phyloP scores from a whole-genome alignment of 2,113 vertebrate species.

The Echinops telfairi region DNA sequence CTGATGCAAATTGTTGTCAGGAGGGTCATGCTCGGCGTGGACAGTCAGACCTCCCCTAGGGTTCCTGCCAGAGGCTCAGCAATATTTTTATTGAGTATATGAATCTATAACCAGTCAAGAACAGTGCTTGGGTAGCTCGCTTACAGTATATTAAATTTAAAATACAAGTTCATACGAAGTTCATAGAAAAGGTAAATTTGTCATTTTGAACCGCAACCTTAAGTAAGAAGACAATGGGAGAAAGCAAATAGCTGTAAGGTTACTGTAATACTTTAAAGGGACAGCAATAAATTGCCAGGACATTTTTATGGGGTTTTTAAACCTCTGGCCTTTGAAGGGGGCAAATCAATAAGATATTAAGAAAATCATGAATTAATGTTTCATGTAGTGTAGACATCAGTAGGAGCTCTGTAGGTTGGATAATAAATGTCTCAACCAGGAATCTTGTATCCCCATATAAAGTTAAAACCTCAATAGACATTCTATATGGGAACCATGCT shows the following conservation, averaged over 20 bases:
- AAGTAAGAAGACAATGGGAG: constrained; percentile 67
- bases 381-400: constrained; percentile 71
- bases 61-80: background rate
- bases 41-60: rapidly evolving
- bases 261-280: constrained; percentile 77
- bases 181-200: constrained; percentile 77
- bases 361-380: constrained; percentile 83
- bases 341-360: constrained; percentile 86
- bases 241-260: constrained; percentile 70
- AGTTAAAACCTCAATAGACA: background rate
- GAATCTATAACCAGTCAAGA: background rate
- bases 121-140: background rate
- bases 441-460: rapidly evolving
- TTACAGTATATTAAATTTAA: constrained; percentile 23
- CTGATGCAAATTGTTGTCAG: rapidly evolving
- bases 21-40: rapidly evolving
- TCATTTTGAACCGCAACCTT: constrained; percentile 68
- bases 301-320: constrained; percentile 82
- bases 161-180: constrained; percentile 80
- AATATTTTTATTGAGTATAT: rapidly evolving
- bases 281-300: constrained; percentile 72
- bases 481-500: rapidly evolving
- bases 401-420: constrained; percentile 33
- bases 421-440: background rate
- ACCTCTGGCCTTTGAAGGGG: constrained; percentile 79